A percentile compares a stretch with the other conserved stretches of the same genome.
phyloP scores from a whole-genome alignment of 2,113 vertebrate genomes.

The Passerina amoena region DNA sequence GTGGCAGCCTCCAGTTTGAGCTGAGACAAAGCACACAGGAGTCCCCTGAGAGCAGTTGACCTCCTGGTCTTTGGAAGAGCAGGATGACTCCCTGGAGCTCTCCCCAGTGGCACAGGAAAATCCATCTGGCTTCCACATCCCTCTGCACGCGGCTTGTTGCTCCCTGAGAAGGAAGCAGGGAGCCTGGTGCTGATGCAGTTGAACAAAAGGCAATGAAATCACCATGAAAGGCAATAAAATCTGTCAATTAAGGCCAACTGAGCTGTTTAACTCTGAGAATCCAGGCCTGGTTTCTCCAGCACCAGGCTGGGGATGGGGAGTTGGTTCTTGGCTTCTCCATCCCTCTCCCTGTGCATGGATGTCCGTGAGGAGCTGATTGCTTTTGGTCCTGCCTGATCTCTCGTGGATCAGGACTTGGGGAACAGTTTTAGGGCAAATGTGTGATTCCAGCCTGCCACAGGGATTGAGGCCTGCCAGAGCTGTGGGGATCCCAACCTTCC shows the following conservation, averaged over 20 bases:
- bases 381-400: not conserved
- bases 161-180: not conserved
- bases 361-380: not conserved
- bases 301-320: not conserved
- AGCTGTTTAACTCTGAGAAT: not conserved
- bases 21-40: not conserved
- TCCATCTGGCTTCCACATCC: not conserved
- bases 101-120: not conserved
- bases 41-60: not conserved
- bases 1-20: not conserved
- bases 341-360: not conserved
- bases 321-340: not conserved
- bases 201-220: not conserved
- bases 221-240: not conserved
- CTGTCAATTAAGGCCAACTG: not conserved
- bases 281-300: not conserved
- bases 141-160: not conserved
- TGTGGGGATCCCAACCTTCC: not conserved
- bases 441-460: not conserved
- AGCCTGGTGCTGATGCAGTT: not conserved
- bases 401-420: rapidly evolving
- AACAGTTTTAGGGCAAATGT: not conserved
- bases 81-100: not conserved
- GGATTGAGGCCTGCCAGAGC: not conserved
- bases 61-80: not conserved